Conservation (phyloP, 2,113 vertebrate genomes). For the Calcarius ornatus region DNA sequence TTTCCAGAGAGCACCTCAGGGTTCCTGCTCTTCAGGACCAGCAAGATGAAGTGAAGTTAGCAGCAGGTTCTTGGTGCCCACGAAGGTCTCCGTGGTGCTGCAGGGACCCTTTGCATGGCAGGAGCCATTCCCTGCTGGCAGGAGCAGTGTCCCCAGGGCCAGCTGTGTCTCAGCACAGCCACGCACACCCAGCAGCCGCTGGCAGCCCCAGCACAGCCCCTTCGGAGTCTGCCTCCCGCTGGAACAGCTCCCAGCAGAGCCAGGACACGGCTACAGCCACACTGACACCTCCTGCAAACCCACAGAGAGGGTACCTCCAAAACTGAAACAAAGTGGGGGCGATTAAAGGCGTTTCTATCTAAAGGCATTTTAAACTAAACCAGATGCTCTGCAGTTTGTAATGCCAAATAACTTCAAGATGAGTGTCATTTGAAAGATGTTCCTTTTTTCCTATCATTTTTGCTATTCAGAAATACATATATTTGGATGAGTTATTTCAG, state of each 20-base stretch:
- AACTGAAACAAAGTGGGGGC: neutral
- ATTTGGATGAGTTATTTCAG: neutral
- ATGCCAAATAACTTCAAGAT: neutral
- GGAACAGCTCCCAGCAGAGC: neutral
- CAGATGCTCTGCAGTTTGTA: neutral
- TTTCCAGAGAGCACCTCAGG: neutral
- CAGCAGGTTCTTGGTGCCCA: neutral
- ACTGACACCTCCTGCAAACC: neutral
- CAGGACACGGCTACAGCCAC: neutral
- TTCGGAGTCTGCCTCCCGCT: neutral
- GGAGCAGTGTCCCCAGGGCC: neutral
- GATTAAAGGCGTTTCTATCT: neutral
- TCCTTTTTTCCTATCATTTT: neutral
- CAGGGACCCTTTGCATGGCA: neutral
- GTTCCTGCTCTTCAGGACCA: neutral
- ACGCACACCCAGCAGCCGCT: rapidly evolving
- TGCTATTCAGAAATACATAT: neutral
- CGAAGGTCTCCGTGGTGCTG: rapidly evolving
- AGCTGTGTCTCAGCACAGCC: neutral
- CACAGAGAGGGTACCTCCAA: neutral
- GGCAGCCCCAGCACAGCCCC: neutral
- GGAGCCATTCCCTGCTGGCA: neutral
- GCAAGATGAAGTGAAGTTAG: neutral
- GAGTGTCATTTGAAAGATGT: neutral
- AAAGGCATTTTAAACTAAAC: neutral